Evolutionary conservation across 2,888 invertebrate species (phyloP).

Genomic region (Euproctis similis): DNA sequence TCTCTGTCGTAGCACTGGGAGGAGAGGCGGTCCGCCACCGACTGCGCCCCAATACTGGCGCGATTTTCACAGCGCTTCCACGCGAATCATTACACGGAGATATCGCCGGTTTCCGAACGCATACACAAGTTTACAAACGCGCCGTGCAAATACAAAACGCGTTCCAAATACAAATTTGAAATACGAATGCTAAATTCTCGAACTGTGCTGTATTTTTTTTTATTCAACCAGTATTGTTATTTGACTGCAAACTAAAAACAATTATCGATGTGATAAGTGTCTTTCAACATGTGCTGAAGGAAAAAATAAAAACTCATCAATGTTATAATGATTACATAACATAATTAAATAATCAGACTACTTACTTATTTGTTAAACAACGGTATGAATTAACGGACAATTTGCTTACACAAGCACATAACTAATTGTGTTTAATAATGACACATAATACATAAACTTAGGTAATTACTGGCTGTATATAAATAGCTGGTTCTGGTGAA

Average conservation of each 20-base stretch:
- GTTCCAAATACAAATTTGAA: slow-evolving; percentile 25
- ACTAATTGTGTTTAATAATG: slow-evolving; percentile 15
- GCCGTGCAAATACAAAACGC: slow-evolving; percentile 22
- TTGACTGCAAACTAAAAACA: slow-evolving; percentile 19
- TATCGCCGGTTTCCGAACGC: slow-evolving; percentile 40
- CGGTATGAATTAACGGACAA: slow-evolving; percentile 15
- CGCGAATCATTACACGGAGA: slow-evolving; percentile 60
- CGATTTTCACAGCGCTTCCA: slow-evolving; percentile 70
- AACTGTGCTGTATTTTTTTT: slow-evolving; percentile 33
- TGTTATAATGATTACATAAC: slow-evolving; percentile 9
- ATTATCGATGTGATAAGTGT: slow-evolving; percentile 26
- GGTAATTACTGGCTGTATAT: slow-evolving; percentile 16
- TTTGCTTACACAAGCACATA: slow-evolving; percentile 11
- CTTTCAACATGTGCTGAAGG: slow-evolving; percentile 25
- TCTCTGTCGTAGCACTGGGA: slow-evolving; percentile 53
- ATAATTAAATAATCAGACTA: slow-evolving; percentile 9
- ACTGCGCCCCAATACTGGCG: slow-evolving; percentile 66
- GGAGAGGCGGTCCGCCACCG: slow-evolving; percentile 55
- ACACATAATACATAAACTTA: slow-evolving; percentile 10
- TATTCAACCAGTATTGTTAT: slow-evolving; percentile 26
- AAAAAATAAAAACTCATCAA: slow-evolving; percentile 14
- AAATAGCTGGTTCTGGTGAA: slow-evolving; percentile 12
- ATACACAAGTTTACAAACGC: slow-evolving; percentile 37
- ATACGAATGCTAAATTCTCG: slow-evolving; percentile 14
- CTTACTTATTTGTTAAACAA: slow-evolving; percentile 8